A percentile compares a stretch with the other conserved stretches of the same genome.
Conservation (phyloP, 2,797 vertebrate species). For the Sarcoramphus papa region DNA sequence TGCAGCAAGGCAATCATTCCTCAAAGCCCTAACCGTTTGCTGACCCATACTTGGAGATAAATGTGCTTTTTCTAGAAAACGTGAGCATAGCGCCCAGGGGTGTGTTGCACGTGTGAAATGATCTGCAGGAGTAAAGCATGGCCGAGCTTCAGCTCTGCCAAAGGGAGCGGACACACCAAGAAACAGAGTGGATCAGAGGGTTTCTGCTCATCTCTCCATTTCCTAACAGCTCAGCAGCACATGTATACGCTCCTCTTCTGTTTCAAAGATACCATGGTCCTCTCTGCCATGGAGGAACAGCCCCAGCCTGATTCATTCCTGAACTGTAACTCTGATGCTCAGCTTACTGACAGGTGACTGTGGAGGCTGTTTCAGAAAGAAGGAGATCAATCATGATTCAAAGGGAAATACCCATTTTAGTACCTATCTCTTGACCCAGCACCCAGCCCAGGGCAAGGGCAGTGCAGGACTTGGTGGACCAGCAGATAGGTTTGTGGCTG, state of each 20-base stretch:
- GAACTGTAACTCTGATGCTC: no score
- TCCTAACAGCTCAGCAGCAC: neutral
- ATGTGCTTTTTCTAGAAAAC: neutral
- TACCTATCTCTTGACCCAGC: neutral
- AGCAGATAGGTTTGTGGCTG: neutral
- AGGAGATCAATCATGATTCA: neutral
- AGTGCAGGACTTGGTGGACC: no score
- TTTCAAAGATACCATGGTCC: neutral
- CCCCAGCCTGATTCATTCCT: no score
- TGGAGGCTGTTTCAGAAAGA: no score
- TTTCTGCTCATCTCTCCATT: neutral
- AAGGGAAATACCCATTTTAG: neutral
- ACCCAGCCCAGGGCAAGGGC: neutral
- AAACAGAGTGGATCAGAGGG: neutral
- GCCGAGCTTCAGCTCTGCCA: neutral
- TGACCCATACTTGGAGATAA: neutral
- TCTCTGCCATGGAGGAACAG: neutral
- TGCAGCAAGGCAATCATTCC: neutral
- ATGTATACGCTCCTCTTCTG: accelerated
- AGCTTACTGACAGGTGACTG: no score
- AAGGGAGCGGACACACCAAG: neutral
- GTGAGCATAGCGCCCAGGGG: neutral
- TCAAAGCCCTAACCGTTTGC: neutral
- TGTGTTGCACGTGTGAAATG: neutral
- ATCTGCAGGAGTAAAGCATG: neutral